Conservation (phyloP, 2,888 invertebrate genomes). For the Caradrina clavipalpis region DNA sequence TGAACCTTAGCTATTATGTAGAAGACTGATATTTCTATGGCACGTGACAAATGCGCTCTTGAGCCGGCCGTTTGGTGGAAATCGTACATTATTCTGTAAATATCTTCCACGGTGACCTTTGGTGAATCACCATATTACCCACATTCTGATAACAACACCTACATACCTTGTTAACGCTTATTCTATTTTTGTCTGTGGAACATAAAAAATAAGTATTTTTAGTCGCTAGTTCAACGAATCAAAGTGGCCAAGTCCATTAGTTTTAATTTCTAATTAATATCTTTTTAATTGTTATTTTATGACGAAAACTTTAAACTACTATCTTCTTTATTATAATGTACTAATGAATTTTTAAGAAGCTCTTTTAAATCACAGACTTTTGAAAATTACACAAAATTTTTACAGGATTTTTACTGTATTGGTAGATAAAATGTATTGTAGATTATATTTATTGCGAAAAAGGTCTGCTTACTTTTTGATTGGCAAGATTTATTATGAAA, state of each 20-base stretch:
- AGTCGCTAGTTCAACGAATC: slow-evolving; percentile 66
- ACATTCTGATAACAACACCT: not conserved
- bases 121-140: not conserved
- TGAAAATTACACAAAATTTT: slow-evolving; percentile 15
- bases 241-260: slow-evolving; percentile 63
- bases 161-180: slow-evolving; percentile 1
- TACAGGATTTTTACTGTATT: slow-evolving; percentile 41
- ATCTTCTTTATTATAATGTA: slow-evolving; percentile 13
- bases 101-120: not conserved
- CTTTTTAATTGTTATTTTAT: slow-evolving; percentile 42
- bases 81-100: not conserved
- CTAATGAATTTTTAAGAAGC: slow-evolving; percentile 35
- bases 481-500: slow-evolving; percentile 13
- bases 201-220: slow-evolving; percentile 32
- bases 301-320: slow-evolving; percentile 26
- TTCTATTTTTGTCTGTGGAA: slow-evolving; percentile 19
- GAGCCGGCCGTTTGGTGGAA: too few species aligned
- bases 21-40: too few species aligned
- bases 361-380: slow-evolving; percentile 29
- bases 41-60: too few species aligned
- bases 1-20: too few species aligned
- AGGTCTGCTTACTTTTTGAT: slow-evolving; percentile 34
- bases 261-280: slow-evolving; percentile 37
- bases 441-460: slow-evolving; percentile 6
- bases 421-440: slow-evolving; percentile 45